Percentiles rank a stretch among this genome's conserved stretches.
phyloP scores from a whole-genome alignment of 2,888 invertebrate genomes.

The Boloria euphrosyne region DNA sequence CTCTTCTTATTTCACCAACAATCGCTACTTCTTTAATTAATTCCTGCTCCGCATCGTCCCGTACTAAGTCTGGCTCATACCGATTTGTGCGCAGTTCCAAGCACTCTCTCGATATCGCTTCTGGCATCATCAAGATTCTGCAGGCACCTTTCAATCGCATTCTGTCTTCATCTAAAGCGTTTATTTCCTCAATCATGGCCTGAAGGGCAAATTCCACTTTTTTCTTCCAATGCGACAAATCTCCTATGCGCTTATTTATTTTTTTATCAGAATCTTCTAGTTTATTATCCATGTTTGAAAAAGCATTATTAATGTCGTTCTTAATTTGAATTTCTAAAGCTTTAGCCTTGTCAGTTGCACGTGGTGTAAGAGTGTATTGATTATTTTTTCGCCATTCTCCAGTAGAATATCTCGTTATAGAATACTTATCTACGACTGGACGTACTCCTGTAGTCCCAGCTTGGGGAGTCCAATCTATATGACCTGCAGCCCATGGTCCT shows the following conservation, averaged over 20 bases:
- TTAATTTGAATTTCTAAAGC: slow-evolving; percentile 54
- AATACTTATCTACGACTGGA: slow-evolving; percentile 90
- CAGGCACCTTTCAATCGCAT: slow-evolving; percentile 85
- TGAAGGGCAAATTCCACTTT: slow-evolving; percentile 84
- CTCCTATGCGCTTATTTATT: slow-evolving; percentile 56
- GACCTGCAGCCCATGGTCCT: slow-evolving; percentile 89
- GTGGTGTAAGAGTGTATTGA: slow-evolving; percentile 69
- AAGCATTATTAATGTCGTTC: slow-evolving; percentile 76
- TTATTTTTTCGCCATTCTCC: slow-evolving; percentile 88
- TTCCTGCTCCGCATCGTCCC: slow-evolving; percentile 91
- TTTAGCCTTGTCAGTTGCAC: slow-evolving; percentile 61
- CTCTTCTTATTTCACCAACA: slow-evolving; percentile 86
- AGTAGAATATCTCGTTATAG: slow-evolving; percentile 87
- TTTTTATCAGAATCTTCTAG: slow-evolving; percentile 72
- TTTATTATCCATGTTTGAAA: slow-evolving; percentile 78
- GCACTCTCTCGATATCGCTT: slow-evolving; percentile 88
- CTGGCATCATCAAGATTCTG: slow-evolving; percentile 86
- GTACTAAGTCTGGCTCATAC: slow-evolving; percentile 88
- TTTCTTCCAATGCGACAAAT: slow-evolving; percentile 85
- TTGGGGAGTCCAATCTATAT: slow-evolving; percentile 87
- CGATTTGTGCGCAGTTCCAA: slow-evolving; percentile 86
- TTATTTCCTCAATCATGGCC: slow-evolving; percentile 85
- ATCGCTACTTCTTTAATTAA: slow-evolving; percentile 88
- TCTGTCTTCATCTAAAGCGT: slow-evolving; percentile 84
- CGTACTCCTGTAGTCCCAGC: slow-evolving; percentile 88